Evolutionary conservation across 2,797 vertebrate genomes (phyloP).

Genomic region (Parauchenoglanis ngamensis): DNA sequence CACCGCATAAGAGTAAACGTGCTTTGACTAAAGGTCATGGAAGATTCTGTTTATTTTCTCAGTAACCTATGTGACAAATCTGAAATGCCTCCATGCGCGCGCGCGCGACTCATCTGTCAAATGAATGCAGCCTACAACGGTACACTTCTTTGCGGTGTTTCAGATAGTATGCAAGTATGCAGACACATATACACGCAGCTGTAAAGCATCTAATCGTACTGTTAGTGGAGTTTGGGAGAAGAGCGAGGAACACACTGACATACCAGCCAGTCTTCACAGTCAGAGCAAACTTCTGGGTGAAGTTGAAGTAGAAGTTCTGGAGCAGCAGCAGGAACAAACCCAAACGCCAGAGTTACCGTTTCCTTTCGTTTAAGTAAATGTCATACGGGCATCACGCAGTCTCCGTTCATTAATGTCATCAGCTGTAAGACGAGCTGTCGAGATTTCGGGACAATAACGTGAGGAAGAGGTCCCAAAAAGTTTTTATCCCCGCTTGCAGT

Average conservation of each 20-base stretch:
- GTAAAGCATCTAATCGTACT: background rate
- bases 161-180: background rate
- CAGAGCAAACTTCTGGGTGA: conserved; percentile 42
- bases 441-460: conserved; percentile 43
- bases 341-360: conserved; percentile 13
- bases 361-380: conserved; percentile 14
- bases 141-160: background rate
- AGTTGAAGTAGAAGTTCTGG: conserved; percentile 48
- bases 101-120: background rate
- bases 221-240: background rate
- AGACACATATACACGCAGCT: conserved; percentile 1
- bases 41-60: background rate
- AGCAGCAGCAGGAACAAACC: conserved; percentile 18
- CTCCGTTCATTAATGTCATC: conserved; percentile 8
- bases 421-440: conserved; percentile 12
- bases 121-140: background rate
- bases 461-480: conserved; percentile 51
- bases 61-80: too few species aligned
- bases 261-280: conserved; percentile 64
- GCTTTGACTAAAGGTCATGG: background rate
- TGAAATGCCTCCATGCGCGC: background rate
- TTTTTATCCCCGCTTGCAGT: conserved; percentile 63
- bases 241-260: conserved; percentile 54
- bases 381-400: conserved; percentile 33
- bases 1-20: background rate